Evolutionary conservation across 2,797 vertebrate species (phyloP).

Genomic region (Scolopax bukidnonensis): DNA sequence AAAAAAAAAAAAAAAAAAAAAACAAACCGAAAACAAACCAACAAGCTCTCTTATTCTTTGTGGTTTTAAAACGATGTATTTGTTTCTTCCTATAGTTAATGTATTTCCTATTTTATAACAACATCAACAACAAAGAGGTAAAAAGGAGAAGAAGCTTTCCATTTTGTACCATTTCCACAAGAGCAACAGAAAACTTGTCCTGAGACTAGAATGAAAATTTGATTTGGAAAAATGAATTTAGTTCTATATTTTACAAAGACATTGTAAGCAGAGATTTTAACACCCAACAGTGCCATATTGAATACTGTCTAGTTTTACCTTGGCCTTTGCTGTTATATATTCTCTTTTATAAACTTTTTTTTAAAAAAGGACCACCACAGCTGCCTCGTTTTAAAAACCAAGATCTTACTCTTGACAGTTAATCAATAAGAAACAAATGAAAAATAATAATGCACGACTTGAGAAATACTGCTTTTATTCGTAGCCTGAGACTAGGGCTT

Average conservation of each 20-base stretch:
- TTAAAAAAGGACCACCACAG: neutral
- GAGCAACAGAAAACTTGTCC: neutral
- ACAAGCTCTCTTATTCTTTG: neutral
- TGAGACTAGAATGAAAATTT: neutral
- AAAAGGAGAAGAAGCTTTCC: neutral
- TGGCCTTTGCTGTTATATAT: neutral
- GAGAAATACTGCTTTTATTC: conserved; percentile 72
- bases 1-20: neutral
- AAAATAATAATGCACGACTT: conserved; percentile 74
- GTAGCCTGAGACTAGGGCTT: conserved; percentile 50
- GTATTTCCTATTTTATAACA: neutral
- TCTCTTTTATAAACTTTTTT: conserved; percentile 12
- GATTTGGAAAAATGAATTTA: neutral
- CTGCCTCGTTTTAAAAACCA: conserved; percentile 67
- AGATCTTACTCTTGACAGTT: conserved; percentile 71
- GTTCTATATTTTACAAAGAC: neutral
- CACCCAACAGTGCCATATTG: neutral
- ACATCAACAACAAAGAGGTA: neutral
- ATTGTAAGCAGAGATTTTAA: neutral
- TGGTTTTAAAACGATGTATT: neutral
- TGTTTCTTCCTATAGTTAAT: neutral
- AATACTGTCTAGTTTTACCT: neutral
- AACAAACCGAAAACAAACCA: too few relatives aligned
- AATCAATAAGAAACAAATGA: conserved; percentile 76
- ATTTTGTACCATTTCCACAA: neutral